These are phyloP conservation scores for Chesias legatella DNA, from an alignment of 2,888 invertebrate genomes.

Conservation along the genomic window DNA sequence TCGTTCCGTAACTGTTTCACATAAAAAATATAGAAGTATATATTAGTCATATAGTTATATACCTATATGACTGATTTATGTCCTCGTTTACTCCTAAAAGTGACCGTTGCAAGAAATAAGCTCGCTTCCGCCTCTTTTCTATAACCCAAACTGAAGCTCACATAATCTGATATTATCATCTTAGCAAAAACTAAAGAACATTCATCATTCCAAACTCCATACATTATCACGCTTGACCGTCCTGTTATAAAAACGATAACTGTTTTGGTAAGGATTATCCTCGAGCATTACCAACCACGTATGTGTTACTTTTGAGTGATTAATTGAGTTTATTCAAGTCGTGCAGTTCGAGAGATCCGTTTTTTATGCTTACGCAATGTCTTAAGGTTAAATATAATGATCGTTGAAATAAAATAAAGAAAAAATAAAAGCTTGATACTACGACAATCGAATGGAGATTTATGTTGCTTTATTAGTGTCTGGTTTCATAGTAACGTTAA, in stretches of 20 bases:
- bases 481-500: too few relatives aligned
- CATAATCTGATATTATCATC: slow-evolving; percentile 47
- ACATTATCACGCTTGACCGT: slow-evolving; percentile 34
- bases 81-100: too few relatives aligned
- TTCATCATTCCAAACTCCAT: slow-evolving; percentile 42
- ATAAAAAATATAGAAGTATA: too few relatives aligned
- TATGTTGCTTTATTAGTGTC: too few relatives aligned
- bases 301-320: slow-evolving; percentile 10
- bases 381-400: too few relatives aligned
- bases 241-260: slow-evolving; percentile 28
- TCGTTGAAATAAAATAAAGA: too few relatives aligned
- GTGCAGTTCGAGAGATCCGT: neutral
- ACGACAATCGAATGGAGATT: too few relatives aligned
- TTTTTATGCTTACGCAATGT: neutral
- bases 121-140: slow-evolving; percentile 42
- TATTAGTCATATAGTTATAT: too few relatives aligned
- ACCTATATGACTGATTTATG: too few relatives aligned
- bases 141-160: slow-evolving; percentile 24
- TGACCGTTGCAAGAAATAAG: too few relatives aligned
- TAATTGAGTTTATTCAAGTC: slow-evolving; percentile 14
- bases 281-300: slow-evolving; percentile 18
- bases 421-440: too few relatives aligned
- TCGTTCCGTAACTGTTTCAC: too few relatives aligned
- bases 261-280: slow-evolving; percentile 22
- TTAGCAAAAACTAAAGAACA: slow-evolving; percentile 39